Percentiles rank a stretch among this genome's conserved stretches.
These are phyloP conservation scores for Tylochromis polylepis DNA, from an alignment of 2,113 vertebrate species.

Conservation along the genomic window DNA sequence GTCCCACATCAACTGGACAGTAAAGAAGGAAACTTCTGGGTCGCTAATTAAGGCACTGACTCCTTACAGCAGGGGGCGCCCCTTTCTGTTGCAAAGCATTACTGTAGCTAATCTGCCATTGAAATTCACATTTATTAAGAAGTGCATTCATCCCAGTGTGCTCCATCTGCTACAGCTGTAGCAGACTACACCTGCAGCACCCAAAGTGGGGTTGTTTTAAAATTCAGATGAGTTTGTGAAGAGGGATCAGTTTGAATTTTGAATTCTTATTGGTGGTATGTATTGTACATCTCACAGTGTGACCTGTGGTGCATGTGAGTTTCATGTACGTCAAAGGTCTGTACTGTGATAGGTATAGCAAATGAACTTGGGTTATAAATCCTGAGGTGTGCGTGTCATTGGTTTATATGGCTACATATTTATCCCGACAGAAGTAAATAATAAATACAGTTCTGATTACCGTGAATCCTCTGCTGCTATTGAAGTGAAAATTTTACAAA, in stretches of 20 bases:
- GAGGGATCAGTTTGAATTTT: background rate
- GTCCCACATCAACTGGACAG: background rate
- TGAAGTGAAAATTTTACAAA: background rate
- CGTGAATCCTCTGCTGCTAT: background rate
- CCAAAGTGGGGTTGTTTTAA: background rate
- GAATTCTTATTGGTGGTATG: background rate
- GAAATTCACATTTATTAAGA: background rate
- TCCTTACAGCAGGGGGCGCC: background rate
- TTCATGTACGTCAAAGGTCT: background rate
- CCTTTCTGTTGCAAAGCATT: background rate
- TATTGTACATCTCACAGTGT: background rate
- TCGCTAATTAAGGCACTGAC: background rate
- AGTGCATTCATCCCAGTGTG: background rate
- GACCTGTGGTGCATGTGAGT: background rate
- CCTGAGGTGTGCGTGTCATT: background rate
- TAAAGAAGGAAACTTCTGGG: background rate
- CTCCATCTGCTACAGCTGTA: background rate
- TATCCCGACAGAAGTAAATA: background rate
- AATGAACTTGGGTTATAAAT: background rate
- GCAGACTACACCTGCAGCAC: background rate
- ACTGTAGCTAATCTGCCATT: background rate
- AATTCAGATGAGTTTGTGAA: background rate
- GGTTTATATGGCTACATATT: background rate
- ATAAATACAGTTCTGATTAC: background rate
- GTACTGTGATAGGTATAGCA: background rate